A percentile compares a stretch with the other conserved stretches of the same genome.
These are phyloP conservation scores for Taphrorychus bicolor DNA, from an alignment of 2,888 invertebrate species.

Conservation along the genomic window DNA sequence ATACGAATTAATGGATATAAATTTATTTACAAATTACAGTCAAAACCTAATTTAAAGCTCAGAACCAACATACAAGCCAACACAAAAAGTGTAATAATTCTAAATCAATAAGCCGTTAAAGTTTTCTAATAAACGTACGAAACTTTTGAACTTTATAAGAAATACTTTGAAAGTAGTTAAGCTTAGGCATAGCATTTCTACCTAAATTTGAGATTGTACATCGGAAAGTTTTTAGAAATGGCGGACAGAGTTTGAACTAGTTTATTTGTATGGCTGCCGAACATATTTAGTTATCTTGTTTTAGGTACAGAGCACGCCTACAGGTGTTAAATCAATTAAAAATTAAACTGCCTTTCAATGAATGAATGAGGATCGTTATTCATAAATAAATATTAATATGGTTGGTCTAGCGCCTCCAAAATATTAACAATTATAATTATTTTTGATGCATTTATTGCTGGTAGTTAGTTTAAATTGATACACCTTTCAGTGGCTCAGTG, in stretches of 20 bases:
- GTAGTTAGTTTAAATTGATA: no score
- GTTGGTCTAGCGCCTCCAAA: no score
- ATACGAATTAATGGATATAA: no score
- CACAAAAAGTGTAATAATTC: neutral
- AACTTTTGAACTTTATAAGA: slow-evolving; percentile 3
- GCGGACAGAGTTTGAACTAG: slow-evolving; percentile 3
- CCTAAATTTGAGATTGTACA: slow-evolving; percentile 10
- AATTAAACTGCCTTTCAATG: no score
- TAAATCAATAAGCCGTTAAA: neutral
- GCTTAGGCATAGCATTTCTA: slow-evolving; percentile 8
- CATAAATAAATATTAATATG: no score
- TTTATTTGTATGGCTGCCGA: neutral
- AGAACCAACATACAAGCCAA: no score
- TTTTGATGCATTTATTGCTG: no score
- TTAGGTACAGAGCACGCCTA: neutral
- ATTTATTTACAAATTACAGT: no score
- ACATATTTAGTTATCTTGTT: neutral
- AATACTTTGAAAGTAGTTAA: slow-evolving; percentile 9
- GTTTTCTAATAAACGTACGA: neutral
- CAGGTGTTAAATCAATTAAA: neutral
- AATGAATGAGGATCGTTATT: no score
- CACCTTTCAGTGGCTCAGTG: no score
- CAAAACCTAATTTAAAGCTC: no score
- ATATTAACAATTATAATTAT: no score
- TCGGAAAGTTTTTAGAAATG: slow-evolving; percentile 7